Conservation (phyloP, 2,113 vertebrate genomes). For the Poeciliopsis turrubarensis region DNA sequence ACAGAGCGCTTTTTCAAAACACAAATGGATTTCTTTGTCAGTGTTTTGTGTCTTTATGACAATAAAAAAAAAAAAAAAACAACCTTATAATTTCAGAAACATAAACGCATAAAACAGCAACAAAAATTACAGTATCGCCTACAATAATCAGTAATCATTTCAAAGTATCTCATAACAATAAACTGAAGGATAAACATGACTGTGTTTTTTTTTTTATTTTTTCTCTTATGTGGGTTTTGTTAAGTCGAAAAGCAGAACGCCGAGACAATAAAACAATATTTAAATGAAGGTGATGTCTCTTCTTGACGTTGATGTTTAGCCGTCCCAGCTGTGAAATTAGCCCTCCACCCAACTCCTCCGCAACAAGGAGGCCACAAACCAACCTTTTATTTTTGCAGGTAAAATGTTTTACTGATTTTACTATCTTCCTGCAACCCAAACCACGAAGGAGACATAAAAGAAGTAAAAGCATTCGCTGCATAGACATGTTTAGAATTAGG, state of each 20-base stretch:
- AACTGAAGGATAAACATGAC: conserved; percentile 13
- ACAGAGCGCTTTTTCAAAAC: conserved; percentile 26
- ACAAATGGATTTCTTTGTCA: conserved; percentile 9
- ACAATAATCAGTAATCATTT: background rate
- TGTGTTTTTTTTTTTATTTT: conserved; percentile 16
- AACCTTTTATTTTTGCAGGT: conserved; percentile 33
- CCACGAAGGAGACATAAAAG: background rate
- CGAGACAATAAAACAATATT: background rate
- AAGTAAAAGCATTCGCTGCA: background rate
- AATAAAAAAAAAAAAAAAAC: conserved; percentile 4
- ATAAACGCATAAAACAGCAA: background rate
- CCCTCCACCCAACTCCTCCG: conserved; percentile 9
- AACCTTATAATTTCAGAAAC: background rate
- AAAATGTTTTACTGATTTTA: conserved; percentile 18
- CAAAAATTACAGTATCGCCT: conserved; percentile 46
- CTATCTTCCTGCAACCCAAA: conserved; percentile 15
- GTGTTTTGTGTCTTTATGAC: conserved; percentile 12
- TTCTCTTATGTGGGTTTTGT: background rate
- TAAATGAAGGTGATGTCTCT: conserved; percentile 9
- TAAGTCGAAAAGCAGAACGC: background rate
- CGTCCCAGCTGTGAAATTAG: conserved; percentile 65
- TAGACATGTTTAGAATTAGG: background rate
- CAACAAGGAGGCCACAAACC: conserved; percentile 21
- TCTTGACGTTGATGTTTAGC: background rate
- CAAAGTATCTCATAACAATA: background rate